These are phyloP conservation scores for Marcusenius ussheri DNA, from an alignment of 2,113 vertebrate species.

Conservation along the genomic window DNA sequence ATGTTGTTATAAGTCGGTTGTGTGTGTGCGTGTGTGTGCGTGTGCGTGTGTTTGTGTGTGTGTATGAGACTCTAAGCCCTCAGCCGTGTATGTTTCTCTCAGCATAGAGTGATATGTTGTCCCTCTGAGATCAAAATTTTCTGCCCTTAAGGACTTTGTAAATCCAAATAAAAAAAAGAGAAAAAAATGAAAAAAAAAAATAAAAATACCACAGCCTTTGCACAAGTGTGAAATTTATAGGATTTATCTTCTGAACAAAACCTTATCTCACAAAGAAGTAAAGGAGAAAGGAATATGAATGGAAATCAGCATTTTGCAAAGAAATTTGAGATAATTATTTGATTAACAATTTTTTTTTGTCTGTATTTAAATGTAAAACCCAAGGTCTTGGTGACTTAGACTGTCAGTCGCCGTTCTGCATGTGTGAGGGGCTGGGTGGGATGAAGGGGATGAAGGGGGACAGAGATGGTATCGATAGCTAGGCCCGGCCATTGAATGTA, in stretches of 20 bases:
- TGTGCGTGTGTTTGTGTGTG: slow-evolving; percentile 31
- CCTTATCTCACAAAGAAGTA: background rate
- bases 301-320: background rate
- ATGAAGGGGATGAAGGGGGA: slow-evolving; percentile 41
- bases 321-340: background rate
- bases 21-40: slow-evolving; percentile 36
- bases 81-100: slow-evolving; percentile 54
- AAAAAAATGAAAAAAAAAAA: slow-evolving; percentile 39
- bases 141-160: slow-evolving; percentile 49
- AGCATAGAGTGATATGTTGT: slow-evolving; percentile 47
- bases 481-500: slow-evolving; percentile 69
- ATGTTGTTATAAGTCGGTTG: slow-evolving; percentile 50
- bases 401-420: slow-evolving; percentile 17
- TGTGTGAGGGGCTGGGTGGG: slow-evolving; percentile 27
- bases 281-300: background rate
- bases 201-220: slow-evolving; percentile 24
- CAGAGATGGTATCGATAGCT: slow-evolving; percentile 70
- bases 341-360: background rate
- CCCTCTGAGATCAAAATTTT: slow-evolving; percentile 46
- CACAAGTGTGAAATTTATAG: background rate
- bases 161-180: slow-evolving; percentile 53
- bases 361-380: slow-evolving; percentile 26
- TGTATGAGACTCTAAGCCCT: slow-evolving; percentile 38
- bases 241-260: background rate
- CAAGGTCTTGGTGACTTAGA: slow-evolving; percentile 32